phyloP scores from a whole-genome alignment of 2,797 vertebrate species.

The Acanthurus tractus region DNA sequence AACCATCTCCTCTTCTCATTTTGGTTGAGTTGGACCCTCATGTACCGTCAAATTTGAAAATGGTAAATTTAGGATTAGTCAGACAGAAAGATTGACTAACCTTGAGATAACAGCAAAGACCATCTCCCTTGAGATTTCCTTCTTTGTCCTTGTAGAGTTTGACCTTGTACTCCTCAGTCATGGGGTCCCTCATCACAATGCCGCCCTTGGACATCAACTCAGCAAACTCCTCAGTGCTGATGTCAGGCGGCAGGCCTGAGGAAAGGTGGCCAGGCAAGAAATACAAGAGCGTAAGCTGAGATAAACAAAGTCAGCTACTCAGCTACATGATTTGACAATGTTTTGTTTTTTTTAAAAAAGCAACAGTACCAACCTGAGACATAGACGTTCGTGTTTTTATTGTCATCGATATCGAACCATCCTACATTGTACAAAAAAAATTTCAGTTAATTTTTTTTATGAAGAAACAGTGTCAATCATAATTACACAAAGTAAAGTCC shows the following conservation, averaged over 20 bases:
- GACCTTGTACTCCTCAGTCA: slow-evolving; percentile 94
- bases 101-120: slow-evolving; percentile 97
- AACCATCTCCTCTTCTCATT: not conserved
- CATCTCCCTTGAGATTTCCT: slow-evolving; percentile 96
- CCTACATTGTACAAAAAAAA: slow-evolving; percentile 79
- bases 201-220: slow-evolving; percentile 96
- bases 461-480: too few species aligned
- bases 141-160: slow-evolving; percentile 96
- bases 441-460: not conserved
- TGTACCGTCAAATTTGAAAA: not conserved
- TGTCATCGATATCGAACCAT: slow-evolving; percentile 95
- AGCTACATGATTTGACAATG: too few species aligned
- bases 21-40: not conserved
- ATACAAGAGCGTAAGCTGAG: not conserved
- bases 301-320: not conserved
- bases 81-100: slow-evolving; percentile 39
- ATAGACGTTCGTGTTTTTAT: slow-evolving; percentile 97
- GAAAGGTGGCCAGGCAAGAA: not conserved
- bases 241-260: slow-evolving; percentile 93
- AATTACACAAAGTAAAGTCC: too few species aligned
- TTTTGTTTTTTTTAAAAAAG: not conserved
- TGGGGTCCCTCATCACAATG: slow-evolving; percentile 95
- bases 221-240: slow-evolving; percentile 93
- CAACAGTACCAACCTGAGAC: slow-evolving; percentile 89
- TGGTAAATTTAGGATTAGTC: not conserved